Percentiles rank a stretch among this genome's conserved stretches.
Evolutionary conservation across 2,888 invertebrate species (phyloP).

Genomic region (Ornithoptera priamus): DNA sequence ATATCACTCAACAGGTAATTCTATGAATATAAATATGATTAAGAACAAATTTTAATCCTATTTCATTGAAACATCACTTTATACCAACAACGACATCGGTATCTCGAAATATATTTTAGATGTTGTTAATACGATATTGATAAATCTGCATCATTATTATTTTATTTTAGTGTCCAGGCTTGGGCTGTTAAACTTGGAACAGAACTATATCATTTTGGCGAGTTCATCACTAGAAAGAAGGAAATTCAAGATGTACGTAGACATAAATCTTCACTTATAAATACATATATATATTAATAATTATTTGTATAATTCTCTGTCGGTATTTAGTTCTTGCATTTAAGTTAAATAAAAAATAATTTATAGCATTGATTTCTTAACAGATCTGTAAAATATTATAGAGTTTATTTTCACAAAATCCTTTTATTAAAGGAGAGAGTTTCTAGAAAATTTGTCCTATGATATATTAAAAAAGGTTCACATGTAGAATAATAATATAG

Average conservation of each 20-base stretch:
- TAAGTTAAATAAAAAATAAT: not conserved
- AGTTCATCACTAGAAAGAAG: conserved; percentile 88
- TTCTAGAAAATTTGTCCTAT: too few species aligned
- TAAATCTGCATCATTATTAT: not conserved
- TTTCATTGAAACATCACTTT: not conserved
- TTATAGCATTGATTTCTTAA: too few species aligned
- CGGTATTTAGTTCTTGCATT: not conserved
- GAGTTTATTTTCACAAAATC: too few species aligned
- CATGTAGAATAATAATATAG: too few species aligned
- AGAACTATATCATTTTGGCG: conserved; percentile 89
- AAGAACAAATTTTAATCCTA: not conserved
- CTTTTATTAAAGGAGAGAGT: too few species aligned
- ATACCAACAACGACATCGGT: not conserved
- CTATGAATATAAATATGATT: conserved; percentile 6
- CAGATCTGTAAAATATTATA: too few species aligned
- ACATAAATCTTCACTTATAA: not conserved
- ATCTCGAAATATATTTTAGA: not conserved
- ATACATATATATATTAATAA: too few species aligned
- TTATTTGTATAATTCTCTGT: too few species aligned
- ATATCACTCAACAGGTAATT: conserved; percentile 74
- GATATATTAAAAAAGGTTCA: too few species aligned
- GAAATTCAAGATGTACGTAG: conserved; percentile 87
- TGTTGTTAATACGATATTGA: not conserved
- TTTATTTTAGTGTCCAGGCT: conserved; percentile 82
- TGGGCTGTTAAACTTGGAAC: conserved; percentile 91